These are phyloP conservation scores for Actenoides lindsayi DNA, from an alignment of 2,113 vertebrate species.

Conservation along the genomic window DNA sequence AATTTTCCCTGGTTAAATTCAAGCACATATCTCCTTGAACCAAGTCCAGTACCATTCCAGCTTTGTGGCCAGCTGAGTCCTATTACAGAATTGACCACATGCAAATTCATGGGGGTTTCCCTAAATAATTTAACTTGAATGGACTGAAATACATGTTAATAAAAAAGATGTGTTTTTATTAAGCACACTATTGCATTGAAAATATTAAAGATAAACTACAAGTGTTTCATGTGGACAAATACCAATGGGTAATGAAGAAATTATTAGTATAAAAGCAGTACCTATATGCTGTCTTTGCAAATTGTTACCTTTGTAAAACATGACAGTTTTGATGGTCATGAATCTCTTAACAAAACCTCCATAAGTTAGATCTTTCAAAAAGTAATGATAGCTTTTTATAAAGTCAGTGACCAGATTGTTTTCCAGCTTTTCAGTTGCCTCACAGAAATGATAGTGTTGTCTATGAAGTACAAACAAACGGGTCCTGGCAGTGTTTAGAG, in stretches of 20 bases:
- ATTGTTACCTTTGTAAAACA: not conserved
- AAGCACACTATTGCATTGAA: not conserved
- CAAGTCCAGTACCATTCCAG: slow-evolving; percentile 55
- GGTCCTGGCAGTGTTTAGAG: not conserved
- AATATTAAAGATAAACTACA: slow-evolving; percentile 5
- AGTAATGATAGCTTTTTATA: not conserved
- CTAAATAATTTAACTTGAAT: slow-evolving; percentile 63
- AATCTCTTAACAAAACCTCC: not conserved
- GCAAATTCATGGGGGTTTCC: slow-evolving; percentile 73
- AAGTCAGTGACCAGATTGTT: not conserved
- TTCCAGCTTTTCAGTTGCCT: not conserved
- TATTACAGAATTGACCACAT: slow-evolving; percentile 77
- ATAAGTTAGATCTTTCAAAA: not conserved
- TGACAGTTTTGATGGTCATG: not conserved
- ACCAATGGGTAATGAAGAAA: not conserved
- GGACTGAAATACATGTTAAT: slow-evolving; percentile 61
- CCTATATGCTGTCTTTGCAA: not conserved
- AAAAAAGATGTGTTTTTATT: slow-evolving; percentile 52
- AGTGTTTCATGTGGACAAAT: slow-evolving; percentile 3
- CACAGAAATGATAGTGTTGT: not conserved
- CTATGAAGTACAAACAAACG: not conserved
- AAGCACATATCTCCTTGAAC: slow-evolving; percentile 71
- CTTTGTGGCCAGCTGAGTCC: slow-evolving; percentile 73
- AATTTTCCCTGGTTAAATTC: slow-evolving; percentile 77
- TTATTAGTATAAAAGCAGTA: not conserved